These are phyloP conservation scores for Rhopalosiphum padi DNA, from an alignment of 1,140 invertebrate genomes.

Conservation along the genomic window DNA sequence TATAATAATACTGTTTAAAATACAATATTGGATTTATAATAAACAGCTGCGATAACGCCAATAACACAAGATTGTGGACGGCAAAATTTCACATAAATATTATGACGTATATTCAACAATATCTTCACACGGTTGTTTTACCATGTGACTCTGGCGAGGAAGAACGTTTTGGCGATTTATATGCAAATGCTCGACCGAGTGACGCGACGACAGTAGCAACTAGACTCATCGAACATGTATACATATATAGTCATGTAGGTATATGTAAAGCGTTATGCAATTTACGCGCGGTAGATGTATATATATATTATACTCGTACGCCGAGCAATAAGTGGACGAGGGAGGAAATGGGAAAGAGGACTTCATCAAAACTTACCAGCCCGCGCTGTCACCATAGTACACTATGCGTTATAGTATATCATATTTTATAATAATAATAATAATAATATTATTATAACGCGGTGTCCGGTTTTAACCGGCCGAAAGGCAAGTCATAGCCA, in stretches of 20 bases:
- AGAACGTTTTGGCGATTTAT: neutral
- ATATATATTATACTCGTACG: neutral
- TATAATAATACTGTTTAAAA: neutral
- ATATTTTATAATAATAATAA: neutral
- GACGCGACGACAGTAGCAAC: neutral
- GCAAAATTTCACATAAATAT: neutral
- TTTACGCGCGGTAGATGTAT: neutral
- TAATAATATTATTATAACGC: neutral
- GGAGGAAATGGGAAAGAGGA: slow-evolving; percentile 16
- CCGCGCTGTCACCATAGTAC: neutral
- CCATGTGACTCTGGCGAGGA: neutral
- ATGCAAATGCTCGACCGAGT: neutral
- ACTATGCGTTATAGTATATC: neutral
- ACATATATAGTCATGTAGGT: neutral
- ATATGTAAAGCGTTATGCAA: neutral
- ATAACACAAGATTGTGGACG: neutral
- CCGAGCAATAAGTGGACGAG: neutral
- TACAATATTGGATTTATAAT: neutral
- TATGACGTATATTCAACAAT: neutral
- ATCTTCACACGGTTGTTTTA: neutral
- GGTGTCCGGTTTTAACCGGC: neutral
- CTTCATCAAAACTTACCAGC: slow-evolving; percentile 26
- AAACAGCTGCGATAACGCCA: neutral
- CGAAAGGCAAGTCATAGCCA: neutral
- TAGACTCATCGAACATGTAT: neutral